Percentiles rank a stretch among this genome's conserved stretches.
Conservation (phyloP, 2,113 vertebrate genomes). For the Sitta europaea region DNA sequence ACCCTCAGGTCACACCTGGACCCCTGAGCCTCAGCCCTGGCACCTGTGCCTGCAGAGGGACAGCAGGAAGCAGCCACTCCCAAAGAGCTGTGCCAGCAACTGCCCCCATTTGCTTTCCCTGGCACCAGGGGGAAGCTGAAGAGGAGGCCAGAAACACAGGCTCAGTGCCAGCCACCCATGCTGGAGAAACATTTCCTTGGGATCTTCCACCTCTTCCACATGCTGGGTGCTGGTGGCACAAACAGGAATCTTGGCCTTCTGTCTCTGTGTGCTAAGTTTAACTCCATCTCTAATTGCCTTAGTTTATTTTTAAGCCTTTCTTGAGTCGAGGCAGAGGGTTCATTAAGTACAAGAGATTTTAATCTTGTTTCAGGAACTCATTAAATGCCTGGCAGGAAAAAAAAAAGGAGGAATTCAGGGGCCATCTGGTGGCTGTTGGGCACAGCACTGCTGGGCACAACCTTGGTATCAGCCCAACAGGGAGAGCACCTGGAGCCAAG, state of each 20-base stretch:
- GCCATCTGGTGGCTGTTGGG: slow-evolving; percentile 55
- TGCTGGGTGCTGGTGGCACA: background rate
- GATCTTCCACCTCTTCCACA: background rate
- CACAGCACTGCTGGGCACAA: background rate
- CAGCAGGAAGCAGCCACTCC: background rate
- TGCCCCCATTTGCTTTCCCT: background rate
- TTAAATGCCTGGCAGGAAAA: background rate
- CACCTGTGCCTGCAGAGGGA: background rate
- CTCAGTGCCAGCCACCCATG: background rate
- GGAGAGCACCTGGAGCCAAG: background rate
- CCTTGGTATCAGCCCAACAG: background rate
- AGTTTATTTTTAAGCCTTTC: slow-evolving; percentile 40
- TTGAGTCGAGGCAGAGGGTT: slow-evolving; percentile 25
- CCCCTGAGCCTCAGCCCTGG: background rate
- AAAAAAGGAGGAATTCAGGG: background rate
- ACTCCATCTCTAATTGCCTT: slow-evolving; percentile 26
- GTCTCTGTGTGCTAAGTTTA: slow-evolving; percentile 26
- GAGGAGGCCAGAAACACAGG: slow-evolving; percentile 18
- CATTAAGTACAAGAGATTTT: slow-evolving; percentile 43
- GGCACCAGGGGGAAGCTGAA: slow-evolving; percentile 2
- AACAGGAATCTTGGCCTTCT: slow-evolving; percentile 19
- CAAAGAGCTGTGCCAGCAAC: background rate
- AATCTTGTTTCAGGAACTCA: slow-evolving; percentile 31
- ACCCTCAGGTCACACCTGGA: background rate
- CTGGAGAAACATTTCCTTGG: background rate